Percentiles rank a stretch among this genome's conserved stretches.
phyloP scores from a whole-genome alignment of 2,797 vertebrate species.

The Mus minutoides region DNA sequence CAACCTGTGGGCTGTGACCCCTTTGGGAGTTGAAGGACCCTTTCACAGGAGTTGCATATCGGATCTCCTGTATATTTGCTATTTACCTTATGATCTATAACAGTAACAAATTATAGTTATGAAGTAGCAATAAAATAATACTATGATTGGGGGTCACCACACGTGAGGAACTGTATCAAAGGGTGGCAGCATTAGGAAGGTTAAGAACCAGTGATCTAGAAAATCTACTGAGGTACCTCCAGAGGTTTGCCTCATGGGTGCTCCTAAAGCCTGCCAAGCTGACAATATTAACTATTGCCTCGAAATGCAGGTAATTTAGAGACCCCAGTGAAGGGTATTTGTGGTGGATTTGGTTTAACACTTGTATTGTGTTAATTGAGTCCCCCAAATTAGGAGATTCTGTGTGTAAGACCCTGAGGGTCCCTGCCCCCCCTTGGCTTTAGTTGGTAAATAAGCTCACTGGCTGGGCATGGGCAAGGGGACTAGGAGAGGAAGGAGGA shows the following conservation, averaged over 20 bases:
- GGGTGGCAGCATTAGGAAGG: neutral
- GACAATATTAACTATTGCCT: neutral
- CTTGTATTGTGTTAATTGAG: too few species aligned
- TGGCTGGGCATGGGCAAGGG: too few species aligned
- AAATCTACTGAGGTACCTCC: neutral
- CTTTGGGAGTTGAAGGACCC: neutral
- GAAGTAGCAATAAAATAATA: neutral
- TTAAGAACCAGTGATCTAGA: too few species aligned
- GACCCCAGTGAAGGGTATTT: neutral
- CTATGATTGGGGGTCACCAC: neutral
- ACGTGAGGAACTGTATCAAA: neutral
- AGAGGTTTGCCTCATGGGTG: neutral
- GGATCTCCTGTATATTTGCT: neutral
- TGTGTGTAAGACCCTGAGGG: too few species aligned
- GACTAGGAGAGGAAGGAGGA: neutral
- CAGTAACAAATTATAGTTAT: neutral
- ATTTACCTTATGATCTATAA: neutral
- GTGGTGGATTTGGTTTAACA: neutral
- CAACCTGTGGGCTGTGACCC: neutral
- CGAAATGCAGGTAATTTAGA: neutral
- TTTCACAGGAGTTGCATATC: neutral
- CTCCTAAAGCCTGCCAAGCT: neutral
- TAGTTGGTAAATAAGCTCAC: too few species aligned
- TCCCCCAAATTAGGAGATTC: too few species aligned
- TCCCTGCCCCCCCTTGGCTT: neutral